These are phyloP conservation scores for Platichthys stellatus DNA, from an alignment of 2,113 vertebrate species.

Conservation along the genomic window DNA sequence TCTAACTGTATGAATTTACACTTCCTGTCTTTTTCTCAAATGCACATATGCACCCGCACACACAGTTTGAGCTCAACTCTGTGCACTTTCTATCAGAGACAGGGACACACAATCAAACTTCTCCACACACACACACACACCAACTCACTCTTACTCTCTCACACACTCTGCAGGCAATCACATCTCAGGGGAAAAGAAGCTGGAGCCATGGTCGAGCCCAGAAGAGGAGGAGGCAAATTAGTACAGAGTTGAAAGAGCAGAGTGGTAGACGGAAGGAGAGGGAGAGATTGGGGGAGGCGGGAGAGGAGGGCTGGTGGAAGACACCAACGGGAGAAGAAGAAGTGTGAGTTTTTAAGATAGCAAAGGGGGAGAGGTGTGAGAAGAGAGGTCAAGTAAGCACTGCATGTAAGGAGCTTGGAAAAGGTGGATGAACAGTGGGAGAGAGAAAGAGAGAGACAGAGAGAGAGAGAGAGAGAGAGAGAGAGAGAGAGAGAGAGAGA, in stretches of 20 bases:
- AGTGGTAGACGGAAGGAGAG: slow-evolving; percentile 49
- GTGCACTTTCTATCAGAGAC: neutral
- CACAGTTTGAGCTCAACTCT: neutral
- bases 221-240: slow-evolving; percentile 69
- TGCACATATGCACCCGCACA: neutral
- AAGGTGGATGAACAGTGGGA: slow-evolving; percentile 46
- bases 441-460: slow-evolving; percentile 23
- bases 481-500: slow-evolving; percentile 40
- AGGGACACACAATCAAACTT: slow-evolving; percentile 14
- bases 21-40: slow-evolving; percentile 10
- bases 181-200: slow-evolving; percentile 59
- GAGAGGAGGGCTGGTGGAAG: slow-evolving; percentile 20
- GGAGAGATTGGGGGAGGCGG: slow-evolving; percentile 13
- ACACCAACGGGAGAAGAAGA: slow-evolving; percentile 25
- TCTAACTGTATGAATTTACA: neutral
- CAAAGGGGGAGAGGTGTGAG: slow-evolving; percentile 41
- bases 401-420: slow-evolving; percentile 46
- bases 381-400: slow-evolving; percentile 14
- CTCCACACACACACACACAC: slow-evolving; percentile 17
- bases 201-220: slow-evolving; percentile 51
- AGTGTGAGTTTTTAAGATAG: slow-evolving; percentile 24
- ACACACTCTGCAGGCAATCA: slow-evolving; percentile 64
- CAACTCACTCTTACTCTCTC: neutral
- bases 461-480: slow-evolving; percentile 19
- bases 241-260: slow-evolving; percentile 65